Evolutionary conservation across 2,113 vertebrate species (phyloP), one percentile per base, ranked within the genome.

Genomic region (Setophaga kirtlandii): DNA sequence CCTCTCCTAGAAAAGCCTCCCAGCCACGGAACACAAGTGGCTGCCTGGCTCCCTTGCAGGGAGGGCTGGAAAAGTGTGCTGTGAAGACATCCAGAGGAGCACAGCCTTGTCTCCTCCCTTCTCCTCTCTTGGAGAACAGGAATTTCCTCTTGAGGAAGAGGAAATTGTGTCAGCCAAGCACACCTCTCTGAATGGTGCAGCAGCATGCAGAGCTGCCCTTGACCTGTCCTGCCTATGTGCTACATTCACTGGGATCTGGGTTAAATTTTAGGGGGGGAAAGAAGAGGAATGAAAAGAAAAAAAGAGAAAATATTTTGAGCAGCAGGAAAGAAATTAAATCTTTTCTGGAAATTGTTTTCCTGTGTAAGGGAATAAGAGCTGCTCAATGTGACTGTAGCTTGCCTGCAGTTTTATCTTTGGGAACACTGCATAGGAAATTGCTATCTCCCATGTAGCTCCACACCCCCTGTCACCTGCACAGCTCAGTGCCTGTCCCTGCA

Each of bases 371-470:
- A 56, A 33, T 2, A 62, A 44, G 28, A 67, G 19, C 42, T 67
- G 21, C 9, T 71, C 49, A 79, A 58, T 0, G 0, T 25, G 14
- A 10, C 3, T 5, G 5, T 46, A 30, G 9, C 33, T 39, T 76
- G 14, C 5, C 44, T 50, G 11, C 65, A 35, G 5, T 21, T 81
- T 21, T 81, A 42, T 53, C 24, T 87, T 67, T n/a, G 33, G 23
- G 27, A 89, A 10, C 1, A 0, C 18, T 62, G 35, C 11, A 7
- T 2, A 63, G 52, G 47, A 42, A 86, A 37, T 44, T 0, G 28
- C 5, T 11, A 14, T 4, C 17, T 82, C 12, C 22, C 2, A 8
- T 65, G 17, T 33, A 28, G 17, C 5, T 30, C 6, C 27, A 52
- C 3, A 9, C 3, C 23, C 20, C 15, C 3, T 33, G 8, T 39